Base-by-base conservation (phyloP, 2,888 invertebrate genomes). In the Lordiphosa andalusiaca region DNA sequence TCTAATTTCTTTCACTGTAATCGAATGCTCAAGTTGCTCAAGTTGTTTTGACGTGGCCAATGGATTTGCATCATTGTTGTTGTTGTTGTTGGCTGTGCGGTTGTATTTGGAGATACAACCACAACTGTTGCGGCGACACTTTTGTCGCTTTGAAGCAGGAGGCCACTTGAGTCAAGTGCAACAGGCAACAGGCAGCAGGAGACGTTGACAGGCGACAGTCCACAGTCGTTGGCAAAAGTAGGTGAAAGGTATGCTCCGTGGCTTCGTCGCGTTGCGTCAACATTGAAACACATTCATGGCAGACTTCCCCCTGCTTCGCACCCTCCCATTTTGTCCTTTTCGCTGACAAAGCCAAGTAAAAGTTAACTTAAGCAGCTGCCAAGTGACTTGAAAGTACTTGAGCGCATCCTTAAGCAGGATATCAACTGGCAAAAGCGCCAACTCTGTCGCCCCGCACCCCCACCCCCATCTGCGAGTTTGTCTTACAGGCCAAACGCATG, bases 361-460 rank as follows among this genome's bases (percentile, higher is more conserved):
- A 80, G 80, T 82, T 75, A 80, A 70, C 83, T 84, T 82, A 83
- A 84, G 85, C 85, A 81, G 85, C 85, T 81, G 81, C 76, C 81
- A 81, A 81, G 81, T 81, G 81, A 73, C 80, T 81, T 69, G 80
- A 82, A 81, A 81, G 83, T 73, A 82, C 84, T 84, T 78, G 85
- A 81, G 81, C 80, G 85, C 83, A 83, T 82, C 84, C 80, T 81
- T 81, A 81, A 82, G 84, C 83, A 81, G 85, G 83, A 84, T 81
- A 81, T 84, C 83, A 84, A 80, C 84, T 80, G 84, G 80, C 80
- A 80, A 81, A 78, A 81, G 82, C 72, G 69, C 66, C 57, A 36
- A 44, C 44, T 44, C 36, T 9, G 13, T 54, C 60, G 19, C 6
- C 30, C 12, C 25, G 33, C 36, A 25, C 33, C 30, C 19, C 21